phyloP scores from a whole-genome alignment of 2,888 invertebrate species.

The Cenopis cana region DNA sequence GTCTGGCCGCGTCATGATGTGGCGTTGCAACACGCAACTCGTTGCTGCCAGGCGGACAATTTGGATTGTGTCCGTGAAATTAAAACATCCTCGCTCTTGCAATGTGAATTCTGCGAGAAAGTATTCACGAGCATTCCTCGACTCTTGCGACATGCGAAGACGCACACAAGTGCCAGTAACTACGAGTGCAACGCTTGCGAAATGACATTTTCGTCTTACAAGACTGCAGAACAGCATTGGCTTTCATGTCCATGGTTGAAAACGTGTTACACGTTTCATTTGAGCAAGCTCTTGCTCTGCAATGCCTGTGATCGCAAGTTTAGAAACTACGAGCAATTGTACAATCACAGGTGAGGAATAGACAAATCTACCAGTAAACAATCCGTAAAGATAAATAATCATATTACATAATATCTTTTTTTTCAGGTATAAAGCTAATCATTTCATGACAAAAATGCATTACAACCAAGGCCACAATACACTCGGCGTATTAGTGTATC shows the following conservation, averaged over 20 bases:
- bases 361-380: constrained; percentile 4
- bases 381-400: neutral
- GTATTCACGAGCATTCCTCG: constrained; percentile 78
- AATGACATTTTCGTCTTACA: constrained; percentile 69
- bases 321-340: constrained; percentile 77
- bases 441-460: constrained; percentile 71
- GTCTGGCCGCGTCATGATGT: constrained; percentile 77
- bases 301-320: constrained; percentile 80
- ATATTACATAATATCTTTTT: constrained; percentile 14
- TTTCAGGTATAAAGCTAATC: constrained; percentile 75
- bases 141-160: constrained; percentile 72
- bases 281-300: constrained; percentile 76
- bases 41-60: constrained; percentile 67
- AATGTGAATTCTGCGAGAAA: constrained; percentile 81
- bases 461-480: constrained; percentile 54
- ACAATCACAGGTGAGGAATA: constrained; percentile 73
- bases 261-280: constrained; percentile 69
- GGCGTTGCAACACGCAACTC: constrained; percentile 67
- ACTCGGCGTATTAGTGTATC: constrained; percentile 65
- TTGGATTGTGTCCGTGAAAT: constrained; percentile 70
- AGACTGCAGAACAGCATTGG: constrained; percentile 77
- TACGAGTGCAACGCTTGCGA: constrained; percentile 86
- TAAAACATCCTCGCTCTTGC: constrained; percentile 75
- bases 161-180: constrained; percentile 87
- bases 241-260: constrained; percentile 71